Evolutionary conservation across 2,797 vertebrate genomes (phyloP).

Genomic region (Helarctos malayanus): DNA sequence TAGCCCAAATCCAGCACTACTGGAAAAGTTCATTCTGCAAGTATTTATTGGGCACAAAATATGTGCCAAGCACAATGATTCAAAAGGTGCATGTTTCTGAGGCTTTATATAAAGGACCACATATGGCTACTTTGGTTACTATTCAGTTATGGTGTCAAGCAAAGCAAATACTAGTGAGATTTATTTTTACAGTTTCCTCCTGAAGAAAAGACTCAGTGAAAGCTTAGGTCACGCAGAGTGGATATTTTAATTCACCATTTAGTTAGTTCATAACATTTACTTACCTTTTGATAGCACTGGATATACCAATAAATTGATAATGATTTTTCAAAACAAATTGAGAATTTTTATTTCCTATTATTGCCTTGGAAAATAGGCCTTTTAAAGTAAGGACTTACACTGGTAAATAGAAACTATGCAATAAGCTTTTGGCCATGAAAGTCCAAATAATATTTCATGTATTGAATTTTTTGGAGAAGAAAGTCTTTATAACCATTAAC

Average conservation of each 20-base stretch:
- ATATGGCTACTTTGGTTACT: conserved; percentile 57
- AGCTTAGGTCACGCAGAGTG: conserved; percentile 32
- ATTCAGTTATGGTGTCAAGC: conserved; percentile 65
- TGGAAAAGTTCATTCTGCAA: conserved; percentile 68
- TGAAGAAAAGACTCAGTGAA: conserved; percentile 61
- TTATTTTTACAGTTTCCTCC: conserved; percentile 73
- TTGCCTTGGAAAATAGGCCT: conserved; percentile 24
- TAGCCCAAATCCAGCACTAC: neutral
- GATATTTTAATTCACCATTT: conserved; percentile 57
- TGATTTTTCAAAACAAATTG: conserved; percentile 65
- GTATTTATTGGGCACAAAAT: conserved; percentile 26
- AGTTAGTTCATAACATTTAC: conserved; percentile 36
- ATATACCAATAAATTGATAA: conserved; percentile 13
- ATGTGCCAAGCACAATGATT: conserved; percentile 6
- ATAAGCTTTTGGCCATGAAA: conserved; percentile 36
- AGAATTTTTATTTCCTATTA: conserved; percentile 53
- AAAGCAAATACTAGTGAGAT: conserved; percentile 68
- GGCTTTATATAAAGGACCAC: conserved; percentile 19
- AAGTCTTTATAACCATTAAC: conserved; percentile 36
- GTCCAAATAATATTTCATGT: conserved; percentile 44
- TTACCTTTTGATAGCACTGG: neutral
- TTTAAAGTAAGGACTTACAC: conserved; percentile 43
- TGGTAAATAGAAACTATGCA: conserved; percentile 32
- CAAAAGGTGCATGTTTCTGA: conserved; percentile 59
- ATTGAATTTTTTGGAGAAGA: conserved; percentile 59